Percentiles rank a stretch among this genome's conserved stretches.
These are phyloP conservation scores for Notamacropus eugenii DNA, from an alignment of 2,797 vertebrate genomes.

Conservation along the genomic window DNA sequence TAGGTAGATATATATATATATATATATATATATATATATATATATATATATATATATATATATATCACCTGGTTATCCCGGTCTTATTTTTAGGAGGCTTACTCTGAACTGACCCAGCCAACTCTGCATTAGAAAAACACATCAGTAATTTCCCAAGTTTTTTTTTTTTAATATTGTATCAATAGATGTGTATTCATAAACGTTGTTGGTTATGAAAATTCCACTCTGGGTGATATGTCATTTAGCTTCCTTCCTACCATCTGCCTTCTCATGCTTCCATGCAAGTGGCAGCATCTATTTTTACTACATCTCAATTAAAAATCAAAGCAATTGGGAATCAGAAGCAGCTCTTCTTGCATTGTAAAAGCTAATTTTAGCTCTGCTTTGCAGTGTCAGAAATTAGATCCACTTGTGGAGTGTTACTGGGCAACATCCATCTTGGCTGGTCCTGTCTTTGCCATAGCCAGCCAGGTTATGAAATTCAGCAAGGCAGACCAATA, in stretches of 20 bases:
- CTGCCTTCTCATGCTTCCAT: background rate
- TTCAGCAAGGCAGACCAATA: conserved; percentile 29
- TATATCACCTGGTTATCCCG: background rate
- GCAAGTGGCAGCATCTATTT: background rate
- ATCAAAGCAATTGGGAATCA: conserved; percentile 53
- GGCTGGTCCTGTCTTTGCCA: background rate
- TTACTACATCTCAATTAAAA: conserved; percentile 51
- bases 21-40: background rate
- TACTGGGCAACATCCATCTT: conserved; percentile 29
- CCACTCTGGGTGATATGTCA: conserved; percentile 40
- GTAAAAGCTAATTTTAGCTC: conserved; percentile 55
- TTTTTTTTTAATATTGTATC: conserved; percentile 45
- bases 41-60: background rate
- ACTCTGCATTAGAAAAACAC: conserved; percentile 32
- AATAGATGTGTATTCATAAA: conserved; percentile 40
- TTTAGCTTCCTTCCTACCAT: conserved; percentile 31
- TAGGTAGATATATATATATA: background rate
- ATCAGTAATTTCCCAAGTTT: conserved; percentile 30
- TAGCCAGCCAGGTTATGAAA: conserved; percentile 22
- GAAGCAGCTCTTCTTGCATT: conserved; percentile 15
- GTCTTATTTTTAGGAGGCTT: background rate
- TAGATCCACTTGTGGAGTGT: conserved; percentile 17
- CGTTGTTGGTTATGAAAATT: conserved; percentile 14
- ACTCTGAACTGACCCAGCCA: conserved; percentile 45
- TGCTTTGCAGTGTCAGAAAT: conserved; percentile 43